A percentile compares a stretch with the other conserved stretches of the same genome.
Conservation (phyloP, 2,888 invertebrate species). For the Napeogenes sylphis region DNA sequence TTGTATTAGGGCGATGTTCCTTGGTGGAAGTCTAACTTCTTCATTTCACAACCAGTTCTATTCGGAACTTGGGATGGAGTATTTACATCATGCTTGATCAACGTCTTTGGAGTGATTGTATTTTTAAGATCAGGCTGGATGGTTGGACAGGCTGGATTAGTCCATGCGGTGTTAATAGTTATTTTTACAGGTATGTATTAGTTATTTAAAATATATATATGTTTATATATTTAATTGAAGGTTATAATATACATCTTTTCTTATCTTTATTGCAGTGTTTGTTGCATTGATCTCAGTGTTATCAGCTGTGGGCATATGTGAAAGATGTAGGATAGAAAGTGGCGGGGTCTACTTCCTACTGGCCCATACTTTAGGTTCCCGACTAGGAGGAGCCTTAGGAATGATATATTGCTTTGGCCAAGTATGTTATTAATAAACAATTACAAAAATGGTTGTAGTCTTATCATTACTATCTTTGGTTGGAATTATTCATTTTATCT, state of each 20-base stretch:
- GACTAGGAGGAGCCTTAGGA: constrained; percentile 95
- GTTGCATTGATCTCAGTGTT: constrained; percentile 94
- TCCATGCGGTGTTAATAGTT: constrained; percentile 88
- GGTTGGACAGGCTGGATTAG: constrained; percentile 92
- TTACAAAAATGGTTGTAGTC: not conserved
- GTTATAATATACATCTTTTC: not conserved
- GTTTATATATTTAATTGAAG: constrained; percentile 7
- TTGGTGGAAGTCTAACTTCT: constrained; percentile 98
- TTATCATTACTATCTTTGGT: not conserved
- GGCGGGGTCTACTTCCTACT: constrained; percentile 98
- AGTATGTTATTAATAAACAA: constrained; percentile 70
- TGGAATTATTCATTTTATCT: not conserved
- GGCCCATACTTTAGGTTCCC: constrained; percentile 94
- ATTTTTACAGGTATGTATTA: constrained; percentile 82
- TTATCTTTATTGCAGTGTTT: constrained; percentile 79
- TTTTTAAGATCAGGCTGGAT: constrained; percentile 98
- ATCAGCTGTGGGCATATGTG: constrained; percentile 97
- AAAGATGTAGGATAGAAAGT: constrained; percentile 94
- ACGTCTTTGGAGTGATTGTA: constrained; percentile 98
- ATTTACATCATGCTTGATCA: constrained; percentile 97
- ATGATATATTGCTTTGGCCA: constrained; percentile 97
- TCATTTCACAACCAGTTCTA: constrained; percentile 95
- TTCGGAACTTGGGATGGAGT: constrained; percentile 99
- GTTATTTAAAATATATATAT: not conserved
- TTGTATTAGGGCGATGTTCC: constrained; percentile 83